Evolutionary conservation across 1,140 invertebrate species (phyloP).

Genomic region (Maniola jurtina): DNA sequence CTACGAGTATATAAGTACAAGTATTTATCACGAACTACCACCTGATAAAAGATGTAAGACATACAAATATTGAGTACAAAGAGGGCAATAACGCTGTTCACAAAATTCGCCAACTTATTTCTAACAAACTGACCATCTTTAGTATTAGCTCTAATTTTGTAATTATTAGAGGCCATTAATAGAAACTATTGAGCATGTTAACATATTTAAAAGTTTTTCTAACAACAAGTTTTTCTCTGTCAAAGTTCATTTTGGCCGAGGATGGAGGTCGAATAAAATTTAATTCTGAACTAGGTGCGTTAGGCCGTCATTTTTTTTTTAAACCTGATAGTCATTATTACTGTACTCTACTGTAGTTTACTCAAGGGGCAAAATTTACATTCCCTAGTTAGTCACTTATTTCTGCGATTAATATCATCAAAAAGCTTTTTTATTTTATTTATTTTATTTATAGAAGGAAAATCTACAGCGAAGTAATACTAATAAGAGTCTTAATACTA

Average conservation of each 20-base stretch:
- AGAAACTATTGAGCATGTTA: slow-evolving; percentile 27
- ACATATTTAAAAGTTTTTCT: too few relatives aligned
- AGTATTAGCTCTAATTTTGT: slow-evolving; percentile 41
- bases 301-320: too few relatives aligned
- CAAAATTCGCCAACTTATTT: slow-evolving; percentile 8
- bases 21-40: not conserved
- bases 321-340: too few relatives aligned
- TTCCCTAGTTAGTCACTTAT: too few relatives aligned
- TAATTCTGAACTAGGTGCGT: too few relatives aligned
- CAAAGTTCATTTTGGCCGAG: not conserved
- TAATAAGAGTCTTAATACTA: too few relatives aligned
- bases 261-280: not conserved
- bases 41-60: not conserved
- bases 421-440: too few relatives aligned
- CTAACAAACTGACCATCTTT: slow-evolving; percentile 32
- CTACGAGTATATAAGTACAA: not conserved
- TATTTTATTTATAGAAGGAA: too few relatives aligned
- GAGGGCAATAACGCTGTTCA: not conserved
- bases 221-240: slow-evolving; percentile 25
- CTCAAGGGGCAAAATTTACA: too few relatives aligned
- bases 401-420: too few relatives aligned
- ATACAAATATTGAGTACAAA: slow-evolving; percentile 1
- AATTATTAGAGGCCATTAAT: slow-evolving; percentile 32
- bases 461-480: too few relatives aligned
- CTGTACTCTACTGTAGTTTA: too few relatives aligned